Percentiles rank a stretch among this genome's conserved stretches.
Evolutionary conservation across 92 coral and sea anemone species (phyloP).

Genomic region (Porites cylindrica): DNA sequence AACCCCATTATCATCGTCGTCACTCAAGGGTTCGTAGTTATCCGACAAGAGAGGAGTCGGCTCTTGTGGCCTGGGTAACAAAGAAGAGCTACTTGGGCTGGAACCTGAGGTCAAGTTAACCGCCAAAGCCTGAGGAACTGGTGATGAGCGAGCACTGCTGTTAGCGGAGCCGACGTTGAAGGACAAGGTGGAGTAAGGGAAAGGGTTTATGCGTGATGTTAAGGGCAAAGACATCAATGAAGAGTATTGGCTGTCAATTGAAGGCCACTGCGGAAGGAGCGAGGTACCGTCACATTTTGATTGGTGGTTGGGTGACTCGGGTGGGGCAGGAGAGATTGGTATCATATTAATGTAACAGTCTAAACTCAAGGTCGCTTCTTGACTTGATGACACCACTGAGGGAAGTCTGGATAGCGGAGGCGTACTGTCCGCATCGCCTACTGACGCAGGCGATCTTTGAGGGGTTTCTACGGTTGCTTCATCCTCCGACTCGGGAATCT

Average conservation of each 20-base stretch:
- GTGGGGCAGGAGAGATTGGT: conserved; percentile 98
- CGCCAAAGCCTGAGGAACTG: conserved; percentile 74
- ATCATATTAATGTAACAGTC: conserved; percentile 76
- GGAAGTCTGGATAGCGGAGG: neutral
- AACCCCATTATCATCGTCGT: conserved; percentile 75
- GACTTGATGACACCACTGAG: conserved; percentile 21
- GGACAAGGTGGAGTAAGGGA: conserved; percentile 91
- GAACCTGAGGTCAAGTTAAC: conserved; percentile 52
- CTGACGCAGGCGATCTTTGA: conserved; percentile 26
- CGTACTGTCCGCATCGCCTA: conserved; percentile 13
- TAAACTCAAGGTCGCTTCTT: conserved; percentile 30
- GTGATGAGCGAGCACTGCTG: conserved; percentile 97
- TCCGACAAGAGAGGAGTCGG: conserved; percentile 88
- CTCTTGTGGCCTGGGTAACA: conserved; percentile 84
- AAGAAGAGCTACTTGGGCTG: conserved; percentile 79
- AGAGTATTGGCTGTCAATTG: conserved; percentile 22
- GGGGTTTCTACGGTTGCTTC: conserved; percentile 29
- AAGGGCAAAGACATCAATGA: conserved; percentile 35
- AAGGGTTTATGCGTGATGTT: conserved; percentile 66
- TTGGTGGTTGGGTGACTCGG: conserved; percentile 78
- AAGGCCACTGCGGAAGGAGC: conserved; percentile 81
- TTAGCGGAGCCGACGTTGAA: conserved; percentile 90
- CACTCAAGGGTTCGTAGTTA: conserved; percentile 97
- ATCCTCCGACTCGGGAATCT: conserved; percentile 56
- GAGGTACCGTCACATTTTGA: conserved; percentile 80